Conservation (phyloP, 2,797 vertebrate genomes). For the Helicolenus hilgendorfi region DNA sequence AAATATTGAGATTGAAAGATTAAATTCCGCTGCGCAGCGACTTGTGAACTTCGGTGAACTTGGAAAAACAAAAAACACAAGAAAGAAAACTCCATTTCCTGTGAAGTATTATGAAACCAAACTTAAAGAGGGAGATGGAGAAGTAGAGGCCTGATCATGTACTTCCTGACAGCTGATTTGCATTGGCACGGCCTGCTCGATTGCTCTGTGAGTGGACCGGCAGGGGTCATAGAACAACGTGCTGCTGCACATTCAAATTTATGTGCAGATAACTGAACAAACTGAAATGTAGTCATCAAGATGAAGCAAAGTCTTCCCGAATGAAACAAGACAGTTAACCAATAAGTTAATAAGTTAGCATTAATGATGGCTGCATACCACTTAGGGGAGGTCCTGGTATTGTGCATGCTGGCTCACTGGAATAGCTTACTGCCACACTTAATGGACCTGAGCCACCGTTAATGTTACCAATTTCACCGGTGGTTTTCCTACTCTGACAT, state of each 20-base stretch:
- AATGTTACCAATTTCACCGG: too few relatives aligned
- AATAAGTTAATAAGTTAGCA: background rate
- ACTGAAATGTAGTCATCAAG: background rate
- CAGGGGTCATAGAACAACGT: conserved; percentile 33
- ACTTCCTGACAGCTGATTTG: conserved; percentile 61
- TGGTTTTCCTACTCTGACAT: too few relatives aligned
- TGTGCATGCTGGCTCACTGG: too few relatives aligned
- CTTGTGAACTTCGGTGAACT: conserved; percentile 19
- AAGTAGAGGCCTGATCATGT: conserved; percentile 2
- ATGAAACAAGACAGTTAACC: background rate
- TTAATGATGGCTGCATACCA: too few relatives aligned
- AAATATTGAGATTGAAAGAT: conserved; percentile 14
- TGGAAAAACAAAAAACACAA: conserved; percentile 4
- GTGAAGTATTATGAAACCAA: conserved; percentile 13
- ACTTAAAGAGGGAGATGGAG: background rate
- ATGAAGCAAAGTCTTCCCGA: background rate
- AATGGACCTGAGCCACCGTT: too few relatives aligned
- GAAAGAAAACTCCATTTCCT: background rate
- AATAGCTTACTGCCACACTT: too few relatives aligned
- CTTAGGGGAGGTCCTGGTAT: too few relatives aligned
- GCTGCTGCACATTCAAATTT: conserved; percentile 53
- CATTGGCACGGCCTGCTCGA: conserved; percentile 45
- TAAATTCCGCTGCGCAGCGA: background rate
- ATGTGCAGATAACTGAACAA: conserved; percentile 32
- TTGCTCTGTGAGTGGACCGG: conserved; percentile 14